phyloP scores from a whole-genome alignment of 2,797 vertebrate genomes.

The Hypotaenidia okinawae region DNA sequence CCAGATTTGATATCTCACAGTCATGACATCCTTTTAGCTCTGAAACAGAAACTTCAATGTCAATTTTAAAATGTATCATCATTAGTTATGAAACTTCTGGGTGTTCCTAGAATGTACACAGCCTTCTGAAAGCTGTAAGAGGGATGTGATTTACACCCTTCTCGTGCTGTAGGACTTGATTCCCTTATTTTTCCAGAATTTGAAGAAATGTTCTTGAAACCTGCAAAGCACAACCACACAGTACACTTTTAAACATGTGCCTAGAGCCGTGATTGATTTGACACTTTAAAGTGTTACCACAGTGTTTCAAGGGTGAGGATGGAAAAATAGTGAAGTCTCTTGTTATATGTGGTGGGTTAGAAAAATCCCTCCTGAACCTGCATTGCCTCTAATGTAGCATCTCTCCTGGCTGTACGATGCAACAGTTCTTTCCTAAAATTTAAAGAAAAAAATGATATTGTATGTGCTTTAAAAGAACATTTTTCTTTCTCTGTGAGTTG shows the following conservation, averaged over 20 bases:
- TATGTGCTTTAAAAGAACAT: not conserved
- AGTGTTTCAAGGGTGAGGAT: not conserved
- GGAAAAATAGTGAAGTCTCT: not conserved
- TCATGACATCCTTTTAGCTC: not conserved
- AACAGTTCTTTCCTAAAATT: not conserved
- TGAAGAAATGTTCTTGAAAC: not conserved
- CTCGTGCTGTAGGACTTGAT: not conserved
- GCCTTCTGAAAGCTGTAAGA: not conserved
- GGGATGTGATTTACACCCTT: not conserved
- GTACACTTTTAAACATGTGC: not conserved
- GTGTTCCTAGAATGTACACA: not conserved
- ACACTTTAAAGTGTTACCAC: not conserved
- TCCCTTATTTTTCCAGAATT: not conserved
- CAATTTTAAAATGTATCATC: not conserved
- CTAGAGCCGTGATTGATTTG: not conserved
- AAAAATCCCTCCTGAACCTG: not conserved
- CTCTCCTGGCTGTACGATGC: not conserved
- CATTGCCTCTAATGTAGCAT: not conserved
- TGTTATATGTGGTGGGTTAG: not conserved
- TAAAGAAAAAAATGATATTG: not conserved
- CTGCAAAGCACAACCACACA: not conserved
- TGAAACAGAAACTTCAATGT: not conserved
- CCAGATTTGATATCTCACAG: not conserved
- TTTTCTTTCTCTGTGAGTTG: not conserved
- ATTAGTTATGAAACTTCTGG: not conserved